Base-by-base conservation (phyloP, 2,797 vertebrate genomes). In the Trachops cirrhosus region DNA sequence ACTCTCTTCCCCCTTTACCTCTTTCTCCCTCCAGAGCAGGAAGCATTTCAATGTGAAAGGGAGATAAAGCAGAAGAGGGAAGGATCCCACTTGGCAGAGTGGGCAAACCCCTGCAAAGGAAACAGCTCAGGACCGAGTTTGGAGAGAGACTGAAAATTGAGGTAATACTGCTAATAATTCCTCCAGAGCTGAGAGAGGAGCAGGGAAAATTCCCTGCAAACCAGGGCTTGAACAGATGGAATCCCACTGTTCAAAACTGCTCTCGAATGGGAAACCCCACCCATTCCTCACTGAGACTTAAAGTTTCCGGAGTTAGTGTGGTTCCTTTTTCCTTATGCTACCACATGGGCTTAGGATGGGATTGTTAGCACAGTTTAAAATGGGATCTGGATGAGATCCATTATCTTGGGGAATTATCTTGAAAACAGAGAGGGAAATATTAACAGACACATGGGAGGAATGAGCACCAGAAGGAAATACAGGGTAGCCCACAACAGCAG, bases 151-250 rank as follows among this genome's bases (percentile, higher is more conserved):
- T 26, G 16, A 68, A 70, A 73, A n/a, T 34, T 46, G n/a, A 88
- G 39, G 67, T 88, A 94, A 97, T 91, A 94, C 95, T 92, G 93
- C 78, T 52, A 86, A 62, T 6, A 68, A 19, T 44, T 85, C 34
- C 46, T 80, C 62, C 14, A 10, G 71, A 75, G 26, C 75, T 73
- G 39, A 70, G 39, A 64, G 29, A 62, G 46, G 52, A 57, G 6
- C 4, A 3, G 6, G 32, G 5, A 32, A 37, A 22, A 32, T 16
- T 29, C 39, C n/a, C 16, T 79, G 9, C 34, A 89, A 64, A 48
- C n/a, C n/a, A n/a, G 34, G 19, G 77, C 39, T 77, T 32, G 3
- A 46, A 54, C 4, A 71, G 46, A 46, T 4, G 62, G 41, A 59
- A 68, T 8, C 39, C 22, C 22, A 24, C 64, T 83, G 44, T 46